Conservation (phyloP, 2,113 vertebrate species). For the Crotalus tigris region DNA sequence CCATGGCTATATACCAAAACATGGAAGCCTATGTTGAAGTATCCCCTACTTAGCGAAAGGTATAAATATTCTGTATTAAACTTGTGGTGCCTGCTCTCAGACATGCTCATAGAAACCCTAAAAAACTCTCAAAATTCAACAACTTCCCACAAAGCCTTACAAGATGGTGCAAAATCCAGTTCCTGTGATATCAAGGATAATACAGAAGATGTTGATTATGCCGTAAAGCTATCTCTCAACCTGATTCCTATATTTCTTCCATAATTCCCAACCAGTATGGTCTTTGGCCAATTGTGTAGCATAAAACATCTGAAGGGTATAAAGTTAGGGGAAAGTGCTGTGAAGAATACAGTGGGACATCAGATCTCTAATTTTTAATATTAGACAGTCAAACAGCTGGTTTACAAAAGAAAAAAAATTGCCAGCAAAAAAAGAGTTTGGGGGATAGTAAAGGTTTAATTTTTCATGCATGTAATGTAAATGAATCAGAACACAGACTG, state of each 20-base stretch:
- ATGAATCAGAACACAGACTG: background rate
- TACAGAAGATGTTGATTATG: background rate
- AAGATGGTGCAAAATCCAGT: background rate
- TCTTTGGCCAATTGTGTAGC: background rate
- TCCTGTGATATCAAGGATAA: background rate
- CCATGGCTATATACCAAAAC: background rate
- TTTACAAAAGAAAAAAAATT: background rate
- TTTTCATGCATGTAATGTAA: background rate
- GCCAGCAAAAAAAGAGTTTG: background rate
- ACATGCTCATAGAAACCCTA: background rate
- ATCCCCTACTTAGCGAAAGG: background rate
- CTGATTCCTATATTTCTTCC: background rate
- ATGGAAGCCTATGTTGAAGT: background rate
- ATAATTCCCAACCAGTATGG: background rate
- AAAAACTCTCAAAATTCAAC: background rate
- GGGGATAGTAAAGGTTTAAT: background rate
- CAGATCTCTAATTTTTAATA: background rate
- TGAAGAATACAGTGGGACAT: background rate
- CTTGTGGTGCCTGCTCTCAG: background rate
- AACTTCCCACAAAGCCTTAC: background rate
- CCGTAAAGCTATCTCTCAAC: background rate
- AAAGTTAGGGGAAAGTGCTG: background rate
- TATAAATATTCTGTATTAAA: background rate
- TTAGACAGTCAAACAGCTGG: background rate
- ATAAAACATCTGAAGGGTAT: background rate